Evolutionary conservation across 2,113 vertebrate species (phyloP), one percentile per base, ranked within the genome.

Genomic region (Tauraco erythrolophus): DNA sequence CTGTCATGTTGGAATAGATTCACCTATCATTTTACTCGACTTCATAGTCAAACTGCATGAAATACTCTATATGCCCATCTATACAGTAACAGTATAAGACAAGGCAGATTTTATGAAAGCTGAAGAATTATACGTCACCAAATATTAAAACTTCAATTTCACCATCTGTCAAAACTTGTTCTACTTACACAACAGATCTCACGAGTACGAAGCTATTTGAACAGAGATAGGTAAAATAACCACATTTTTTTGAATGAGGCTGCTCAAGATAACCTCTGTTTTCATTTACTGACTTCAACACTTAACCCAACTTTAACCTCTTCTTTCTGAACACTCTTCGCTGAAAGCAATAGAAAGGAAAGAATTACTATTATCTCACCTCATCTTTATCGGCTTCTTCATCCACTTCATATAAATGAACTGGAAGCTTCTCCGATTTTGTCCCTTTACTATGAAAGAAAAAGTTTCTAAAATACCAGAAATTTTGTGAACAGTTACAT

Each of bases 361-460:
- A 53, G 24, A 39, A 89, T 72, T 48, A 60, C 16, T 70, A 57
- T 77, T 50, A 43, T 83, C 98, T 98, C 62, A 99, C 99, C 99
- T 99, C 99, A 54, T 99, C 99, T 98, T 99, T 99, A 97, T 99
- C 99, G 12, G 98, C 99, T 75, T 99, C 99, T 97, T 99, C 99
- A 84, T 99, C 99, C 94, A 99, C 99, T 97, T 99, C 99, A 94
- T 99, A 99, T 48, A 99, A 98, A 76, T 99, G 99, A 96, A 99
- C 99, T 2, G 99, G 99, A 96, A 99, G 99, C 96, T 99, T 99
- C 78, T 99, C 99, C 23, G 99, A 97, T 94, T 99, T 98, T 89
- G 98, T 97, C 54, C 98, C 98, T 99, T 99, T 99, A 96, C 99
- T 99, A 97, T 53, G 13, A 96, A 97, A 93, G 84, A 92, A 89